Conservation (phyloP, 2,113 vertebrate species). For the Siphamia tubifer region DNA sequence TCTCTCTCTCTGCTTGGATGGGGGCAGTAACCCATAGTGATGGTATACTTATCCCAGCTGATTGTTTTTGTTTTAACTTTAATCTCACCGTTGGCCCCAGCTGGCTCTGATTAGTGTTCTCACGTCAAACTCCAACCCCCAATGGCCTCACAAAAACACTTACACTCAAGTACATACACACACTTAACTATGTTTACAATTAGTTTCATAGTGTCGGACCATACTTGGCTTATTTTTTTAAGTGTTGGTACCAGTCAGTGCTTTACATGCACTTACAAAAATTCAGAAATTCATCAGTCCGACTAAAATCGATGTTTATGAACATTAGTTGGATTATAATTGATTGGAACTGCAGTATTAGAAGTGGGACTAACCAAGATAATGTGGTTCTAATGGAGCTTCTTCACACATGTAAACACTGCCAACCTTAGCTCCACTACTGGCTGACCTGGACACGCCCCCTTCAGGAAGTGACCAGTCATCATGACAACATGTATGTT, state of each 20-base stretch:
- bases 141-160: slow-evolving; percentile 19
- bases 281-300: too few species aligned
- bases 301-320: too few species aligned
- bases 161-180: neutral
- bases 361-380: too few species aligned
- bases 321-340: too few species aligned
- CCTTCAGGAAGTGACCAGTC: too few species aligned
- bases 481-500: too few species aligned
- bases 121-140: slow-evolving; percentile 72
- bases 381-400: too few species aligned
- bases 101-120: slow-evolving; percentile 83
- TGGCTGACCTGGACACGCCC: too few species aligned
- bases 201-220: neutral
- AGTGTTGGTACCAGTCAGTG: neutral
- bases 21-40: slow-evolving; percentile 80
- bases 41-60: slow-evolving; percentile 80
- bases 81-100: slow-evolving; percentile 79
- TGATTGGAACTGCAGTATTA: too few species aligned
- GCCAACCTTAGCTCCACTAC: too few species aligned
- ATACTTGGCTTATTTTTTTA: neutral
- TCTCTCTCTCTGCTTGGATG: slow-evolving; percentile 70
- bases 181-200: neutral
- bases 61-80: slow-evolving; percentile 82
- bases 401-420: too few species aligned
- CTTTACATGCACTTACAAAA: too few species aligned